These are phyloP conservation scores for Asbolus verrucosus DNA, from an alignment of 1,140 invertebrate genomes.

Conservation along the genomic window DNA sequence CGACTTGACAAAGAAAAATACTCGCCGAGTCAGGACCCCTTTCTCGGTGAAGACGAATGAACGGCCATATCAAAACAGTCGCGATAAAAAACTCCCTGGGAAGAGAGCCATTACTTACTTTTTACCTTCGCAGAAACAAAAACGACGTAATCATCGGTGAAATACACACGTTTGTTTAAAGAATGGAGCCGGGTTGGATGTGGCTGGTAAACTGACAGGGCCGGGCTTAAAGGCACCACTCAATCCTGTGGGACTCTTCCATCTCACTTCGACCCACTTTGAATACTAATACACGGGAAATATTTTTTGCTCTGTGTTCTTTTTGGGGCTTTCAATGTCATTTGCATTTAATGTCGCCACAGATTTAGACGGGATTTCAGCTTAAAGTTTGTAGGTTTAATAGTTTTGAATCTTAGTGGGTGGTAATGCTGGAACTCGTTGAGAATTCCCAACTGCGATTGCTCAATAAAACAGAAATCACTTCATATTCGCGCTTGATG, in stretches of 20 bases:
- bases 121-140: too few species aligned
- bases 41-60: too few species aligned
- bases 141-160: background rate
- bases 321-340: constrained; percentile 27
- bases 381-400: constrained; percentile 16
- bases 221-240: background rate
- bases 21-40: too few species aligned
- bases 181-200: background rate
- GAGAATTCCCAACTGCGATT: background rate
- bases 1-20: too few species aligned
- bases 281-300: constrained; percentile 26
- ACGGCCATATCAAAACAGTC: too few species aligned
- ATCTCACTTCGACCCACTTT: constrained; percentile 19
- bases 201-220: background rate
- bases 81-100: too few species aligned
- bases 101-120: too few species aligned
- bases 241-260: background rate
- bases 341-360: constrained; percentile 30
- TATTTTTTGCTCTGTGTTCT: constrained; percentile 39
- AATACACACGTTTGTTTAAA: constrained; percentile 12
- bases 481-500: too few species aligned
- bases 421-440: too few species aligned
- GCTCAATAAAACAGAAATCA: too few species aligned
- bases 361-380: constrained; percentile 1
- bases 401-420: constrained; percentile 3